phyloP scores from a whole-genome alignment of 2,113 vertebrate genomes.

The Isichthys henryi region DNA sequence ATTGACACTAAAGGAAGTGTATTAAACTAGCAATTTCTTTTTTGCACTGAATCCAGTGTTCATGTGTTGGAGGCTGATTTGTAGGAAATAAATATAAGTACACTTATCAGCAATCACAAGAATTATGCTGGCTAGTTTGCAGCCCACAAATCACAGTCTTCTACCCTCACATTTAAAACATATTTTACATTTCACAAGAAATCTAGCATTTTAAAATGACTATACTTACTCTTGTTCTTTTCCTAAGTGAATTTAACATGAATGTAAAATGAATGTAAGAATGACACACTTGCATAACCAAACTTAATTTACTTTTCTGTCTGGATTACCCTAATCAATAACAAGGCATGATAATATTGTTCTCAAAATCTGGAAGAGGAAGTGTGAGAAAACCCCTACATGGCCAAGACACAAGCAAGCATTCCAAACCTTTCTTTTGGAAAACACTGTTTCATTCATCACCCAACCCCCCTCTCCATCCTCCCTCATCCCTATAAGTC shows the following conservation, averaged over 20 bases:
- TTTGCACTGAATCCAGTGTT: not conserved
- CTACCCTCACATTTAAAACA: not conserved
- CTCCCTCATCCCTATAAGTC: conserved; percentile 39
- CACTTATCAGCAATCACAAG: not conserved
- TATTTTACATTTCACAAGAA: not conserved
- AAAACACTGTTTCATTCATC: conserved; percentile 73
- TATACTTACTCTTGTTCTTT: not conserved
- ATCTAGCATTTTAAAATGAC: not conserved
- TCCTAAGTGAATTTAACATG: not conserved
- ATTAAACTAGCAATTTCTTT: not conserved
- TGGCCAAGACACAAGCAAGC: conserved; percentile 69
- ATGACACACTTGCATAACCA: not conserved
- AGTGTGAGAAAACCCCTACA: conserved; percentile 69
- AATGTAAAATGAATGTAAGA: not conserved
- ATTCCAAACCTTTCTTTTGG: conserved; percentile 62
- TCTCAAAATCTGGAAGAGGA: conserved; percentile 3
- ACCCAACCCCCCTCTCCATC: conserved; percentile 50
- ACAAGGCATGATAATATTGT: conserved; percentile 1
- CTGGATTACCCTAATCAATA: not conserved
- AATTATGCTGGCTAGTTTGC: not conserved
- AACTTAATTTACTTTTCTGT: not conserved
- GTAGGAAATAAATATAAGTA: not conserved
- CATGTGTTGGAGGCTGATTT: not conserved
- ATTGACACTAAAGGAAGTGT: not conserved
- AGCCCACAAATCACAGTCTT: not conserved